A percentile compares a stretch with the other conserved stretches of the same genome.
These are phyloP conservation scores for Tromatobia lineatoria DNA, from an alignment of 2,888 invertebrate species.

Conservation along the genomic window DNA sequence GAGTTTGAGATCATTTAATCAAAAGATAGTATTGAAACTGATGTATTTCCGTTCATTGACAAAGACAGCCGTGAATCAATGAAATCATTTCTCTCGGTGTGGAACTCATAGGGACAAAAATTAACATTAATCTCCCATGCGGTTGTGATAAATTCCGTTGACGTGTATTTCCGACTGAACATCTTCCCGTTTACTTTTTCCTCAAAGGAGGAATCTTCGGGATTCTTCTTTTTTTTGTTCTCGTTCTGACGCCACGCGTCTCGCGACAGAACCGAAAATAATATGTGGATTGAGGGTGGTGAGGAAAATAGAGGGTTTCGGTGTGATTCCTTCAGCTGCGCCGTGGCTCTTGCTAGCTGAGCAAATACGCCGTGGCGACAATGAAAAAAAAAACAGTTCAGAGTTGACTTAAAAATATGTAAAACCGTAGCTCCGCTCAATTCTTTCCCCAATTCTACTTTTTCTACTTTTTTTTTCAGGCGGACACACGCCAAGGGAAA, in stretches of 20 bases:
- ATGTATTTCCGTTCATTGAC: too few relatives aligned
- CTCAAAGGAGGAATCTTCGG: slow-evolving; percentile 32
- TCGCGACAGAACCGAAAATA: slow-evolving; percentile 55
- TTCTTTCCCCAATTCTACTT: slow-evolving; percentile 50
- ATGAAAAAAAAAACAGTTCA: slow-evolving; percentile 18
- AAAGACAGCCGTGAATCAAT: too few relatives aligned
- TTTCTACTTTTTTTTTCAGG: slow-evolving; percentile 51
- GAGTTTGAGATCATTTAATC: too few relatives aligned
- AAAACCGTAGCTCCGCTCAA: slow-evolving; percentile 54
- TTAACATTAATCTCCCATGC: slow-evolving; percentile 28
- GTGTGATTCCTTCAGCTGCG: slow-evolving; percentile 59
- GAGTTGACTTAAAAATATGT: slow-evolving; percentile 65
- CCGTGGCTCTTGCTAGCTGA: slow-evolving; percentile 52
- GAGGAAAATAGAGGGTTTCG: slow-evolving; percentile 54
- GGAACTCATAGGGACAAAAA: slow-evolving; percentile 35
- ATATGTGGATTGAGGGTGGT: slow-evolving; percentile 51
- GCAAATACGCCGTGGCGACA: slow-evolving; percentile 55
- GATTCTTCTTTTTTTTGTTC: slow-evolving; percentile 35
- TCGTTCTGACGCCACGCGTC: not conserved
- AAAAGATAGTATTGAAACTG: too few relatives aligned
- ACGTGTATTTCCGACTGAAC: slow-evolving; percentile 63
- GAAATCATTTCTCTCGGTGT: too few relatives aligned
- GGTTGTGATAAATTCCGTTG: slow-evolving; percentile 55
- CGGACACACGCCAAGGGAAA: slow-evolving; percentile 62
- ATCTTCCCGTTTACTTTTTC: slow-evolving; percentile 43